Base-by-base conservation (phyloP, 2,888 invertebrate species). In the Scrobipalpa atriplicella region DNA sequence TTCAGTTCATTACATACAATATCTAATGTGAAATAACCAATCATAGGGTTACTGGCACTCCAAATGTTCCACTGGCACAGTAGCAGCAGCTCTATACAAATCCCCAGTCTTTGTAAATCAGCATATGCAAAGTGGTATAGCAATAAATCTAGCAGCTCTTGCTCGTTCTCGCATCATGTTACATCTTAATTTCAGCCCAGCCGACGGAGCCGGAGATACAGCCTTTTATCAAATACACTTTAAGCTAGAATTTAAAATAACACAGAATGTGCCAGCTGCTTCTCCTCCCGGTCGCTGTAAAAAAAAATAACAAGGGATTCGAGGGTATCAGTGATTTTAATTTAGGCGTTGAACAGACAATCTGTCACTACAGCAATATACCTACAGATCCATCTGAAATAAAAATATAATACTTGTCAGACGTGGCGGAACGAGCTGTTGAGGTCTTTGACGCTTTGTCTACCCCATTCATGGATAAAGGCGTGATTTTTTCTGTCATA, bases 111-210 rank as follows among this genome's bases (percentile, higher is more conserved):
- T 92, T 93, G 93, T 93, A 93, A 93, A 93, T 93, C 93, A 93
- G 93, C 93, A 93, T 93, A 93, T 93, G 93, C 93, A 93, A 93
- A 93, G 92, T 92, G 92, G 93, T 91, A 91, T 89, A 90, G 93
- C 89, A 92, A 93, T 93, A 93, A 93, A 93, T 93, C 93, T 92
- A 89, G 87, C 86, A 82, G 92, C 87, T 91, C 92, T 92, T 91
- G 93, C 93, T 93, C 93, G 93, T 93, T 93, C 92, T 92, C 93
- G 93, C 93, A 93, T 93, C 93, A 93, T 93, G 93, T 93, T 93
- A 93, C 93, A 93, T 93, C 93, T 93, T 93, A 93, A 93, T 93
- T 93, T 93, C 91, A 90, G 89, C 87, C 88, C 89, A 88, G 89
- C 90, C 89, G 87, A 80, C 87, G 90, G 82, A 81, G 87, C 85